Conservation (phyloP, 37 sponge, comb jelly and placozoan species). For the Cliona cf. orientalis region DNA sequence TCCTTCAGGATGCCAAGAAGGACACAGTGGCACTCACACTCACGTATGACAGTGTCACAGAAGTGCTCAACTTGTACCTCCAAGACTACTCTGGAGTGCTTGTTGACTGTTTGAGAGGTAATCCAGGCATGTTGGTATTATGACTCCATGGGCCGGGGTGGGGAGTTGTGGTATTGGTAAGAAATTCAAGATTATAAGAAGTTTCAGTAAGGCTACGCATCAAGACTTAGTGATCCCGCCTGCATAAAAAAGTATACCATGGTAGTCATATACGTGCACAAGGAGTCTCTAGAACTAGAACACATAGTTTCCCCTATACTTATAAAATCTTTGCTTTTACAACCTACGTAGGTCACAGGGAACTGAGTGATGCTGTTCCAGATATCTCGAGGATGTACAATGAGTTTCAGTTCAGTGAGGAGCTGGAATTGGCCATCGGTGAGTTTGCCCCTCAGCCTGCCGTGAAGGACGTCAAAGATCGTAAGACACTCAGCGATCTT, state of each 20-base stretch:
- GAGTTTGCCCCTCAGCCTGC: slow-evolving; percentile 18
- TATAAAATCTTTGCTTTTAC: background rate
- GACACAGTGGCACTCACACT: slow-evolving; percentile 56
- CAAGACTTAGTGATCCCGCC: too few species aligned
- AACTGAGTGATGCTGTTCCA: slow-evolving; percentile 36
- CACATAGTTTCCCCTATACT: too few species aligned
- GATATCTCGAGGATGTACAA: slow-evolving; percentile 16
- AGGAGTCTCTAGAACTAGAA: background rate
- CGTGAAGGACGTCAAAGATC: slow-evolving; percentile 22
- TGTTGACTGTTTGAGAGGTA: slow-evolving; percentile 74
- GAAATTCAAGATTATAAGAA: too few species aligned
- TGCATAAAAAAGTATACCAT: too few species aligned
- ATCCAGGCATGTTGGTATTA: too few species aligned
- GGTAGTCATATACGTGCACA: background rate
- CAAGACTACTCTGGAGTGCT: slow-evolving; percentile 84
- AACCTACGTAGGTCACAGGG: slow-evolving; percentile 31
- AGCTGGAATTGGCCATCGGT: slow-evolving; percentile 42
- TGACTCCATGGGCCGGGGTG: too few species aligned
- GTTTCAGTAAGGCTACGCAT: too few species aligned
- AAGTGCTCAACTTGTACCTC: slow-evolving; percentile 54
- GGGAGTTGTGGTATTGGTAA: too few species aligned
- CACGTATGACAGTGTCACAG: slow-evolving; percentile 27
- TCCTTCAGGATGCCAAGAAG: slow-evolving; percentile 22
- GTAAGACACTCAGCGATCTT: slow-evolving; percentile 31
- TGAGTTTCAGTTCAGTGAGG: slow-evolving; percentile 47